phyloP scores from a whole-genome alignment of 2,113 vertebrate genomes.

The Pithys albifrons region DNA sequence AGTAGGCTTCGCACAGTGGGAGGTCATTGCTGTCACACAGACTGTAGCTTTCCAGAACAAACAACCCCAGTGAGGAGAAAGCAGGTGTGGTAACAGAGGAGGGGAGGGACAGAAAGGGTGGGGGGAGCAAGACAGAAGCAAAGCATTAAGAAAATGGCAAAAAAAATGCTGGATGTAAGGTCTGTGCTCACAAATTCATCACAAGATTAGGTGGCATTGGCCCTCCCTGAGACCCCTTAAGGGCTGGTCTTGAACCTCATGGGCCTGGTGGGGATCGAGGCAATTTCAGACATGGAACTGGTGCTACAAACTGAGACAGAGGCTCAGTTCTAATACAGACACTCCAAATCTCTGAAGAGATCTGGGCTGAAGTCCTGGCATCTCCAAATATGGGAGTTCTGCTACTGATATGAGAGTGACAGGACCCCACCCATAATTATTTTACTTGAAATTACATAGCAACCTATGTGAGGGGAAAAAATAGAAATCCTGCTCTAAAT shows the following conservation, averaged over 20 bases:
- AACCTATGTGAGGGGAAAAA: not conserved
- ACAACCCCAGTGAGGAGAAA: constrained; percentile 71
- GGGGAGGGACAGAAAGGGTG: not conserved
- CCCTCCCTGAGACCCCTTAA: not conserved
- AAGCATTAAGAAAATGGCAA: constrained; percentile 70
- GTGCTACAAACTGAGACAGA: not conserved
- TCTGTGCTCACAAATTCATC: not conserved
- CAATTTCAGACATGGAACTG: not conserved
- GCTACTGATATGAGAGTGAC: not conserved
- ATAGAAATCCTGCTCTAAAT: not conserved
- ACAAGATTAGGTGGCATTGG: not conserved
- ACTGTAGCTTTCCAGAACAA: constrained; percentile 90
- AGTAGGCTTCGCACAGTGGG: constrained; percentile 92
- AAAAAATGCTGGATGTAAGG: not conserved
- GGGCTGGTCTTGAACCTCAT: not conserved
- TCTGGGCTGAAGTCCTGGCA: not conserved
- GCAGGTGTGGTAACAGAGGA: constrained; percentile 44
- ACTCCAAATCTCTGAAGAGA: not conserved
- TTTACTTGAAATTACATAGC: not conserved
- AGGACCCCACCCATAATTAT: not conserved
- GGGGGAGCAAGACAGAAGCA: constrained; percentile 75
- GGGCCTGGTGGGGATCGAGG: not conserved
- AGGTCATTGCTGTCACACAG: constrained; percentile 90
- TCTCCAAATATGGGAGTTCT: not conserved
- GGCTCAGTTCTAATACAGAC: not conserved